A percentile compares a stretch with the other conserved stretches of the same genome.
Conservation (phyloP, 2,888 invertebrate genomes). For the Atethmia centrago region DNA sequence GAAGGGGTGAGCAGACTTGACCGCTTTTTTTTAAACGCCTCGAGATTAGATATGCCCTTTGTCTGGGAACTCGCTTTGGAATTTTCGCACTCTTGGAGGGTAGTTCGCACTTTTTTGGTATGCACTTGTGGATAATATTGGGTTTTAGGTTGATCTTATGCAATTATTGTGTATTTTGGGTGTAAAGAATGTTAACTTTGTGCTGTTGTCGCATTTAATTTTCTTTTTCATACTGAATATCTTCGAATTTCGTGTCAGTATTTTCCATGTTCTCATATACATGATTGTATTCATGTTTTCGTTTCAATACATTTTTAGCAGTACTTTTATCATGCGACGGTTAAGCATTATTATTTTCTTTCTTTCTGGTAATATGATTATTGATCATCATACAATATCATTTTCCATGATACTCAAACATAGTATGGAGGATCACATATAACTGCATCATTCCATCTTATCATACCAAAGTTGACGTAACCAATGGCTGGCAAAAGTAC, state of each 20-base stretch:
- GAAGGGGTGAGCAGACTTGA: conserved; percentile 13
- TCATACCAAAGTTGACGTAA: background rate
- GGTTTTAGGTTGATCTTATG: background rate
- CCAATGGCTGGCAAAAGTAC: background rate
- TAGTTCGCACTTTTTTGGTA: conserved; percentile 4
- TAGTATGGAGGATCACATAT: background rate
- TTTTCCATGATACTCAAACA: background rate
- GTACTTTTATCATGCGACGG: background rate
- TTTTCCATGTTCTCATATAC: background rate
- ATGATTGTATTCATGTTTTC: background rate
- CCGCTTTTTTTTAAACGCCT: background rate
- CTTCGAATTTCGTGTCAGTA: background rate
- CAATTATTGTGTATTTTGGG: background rate
- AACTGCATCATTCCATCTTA: background rate
- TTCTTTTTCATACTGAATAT: background rate
- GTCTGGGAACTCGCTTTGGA: conserved; percentile 1
- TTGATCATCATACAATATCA: background rate
- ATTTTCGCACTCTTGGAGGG: conserved; percentile 18
- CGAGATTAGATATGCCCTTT: background rate
- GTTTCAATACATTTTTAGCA: background rate
- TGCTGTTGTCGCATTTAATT: background rate
- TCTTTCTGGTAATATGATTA: background rate
- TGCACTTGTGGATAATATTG: conserved; percentile 36
- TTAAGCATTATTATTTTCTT: no score
- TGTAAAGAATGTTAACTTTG: background rate